phyloP scores from a whole-genome alignment of 2,797 vertebrate species.

The Odontamblyopus rebecca region DNA sequence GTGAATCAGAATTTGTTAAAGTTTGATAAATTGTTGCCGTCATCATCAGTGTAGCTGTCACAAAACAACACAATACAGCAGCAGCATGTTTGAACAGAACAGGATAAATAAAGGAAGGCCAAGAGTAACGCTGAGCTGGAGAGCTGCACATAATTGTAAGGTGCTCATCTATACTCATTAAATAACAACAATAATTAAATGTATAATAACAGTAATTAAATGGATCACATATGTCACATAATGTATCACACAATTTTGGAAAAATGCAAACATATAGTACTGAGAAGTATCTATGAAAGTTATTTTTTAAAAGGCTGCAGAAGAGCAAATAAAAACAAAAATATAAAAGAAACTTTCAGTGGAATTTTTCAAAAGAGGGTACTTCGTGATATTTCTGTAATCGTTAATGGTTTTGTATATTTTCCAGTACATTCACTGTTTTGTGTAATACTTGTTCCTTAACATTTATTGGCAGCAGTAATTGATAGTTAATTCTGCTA shows the following conservation, averaged over 20 bases:
- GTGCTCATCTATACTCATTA: neutral
- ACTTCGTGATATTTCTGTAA: neutral
- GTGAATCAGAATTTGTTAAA: too few species aligned
- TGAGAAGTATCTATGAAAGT: neutral
- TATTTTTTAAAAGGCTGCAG: neutral
- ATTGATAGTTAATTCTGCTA: neutral
- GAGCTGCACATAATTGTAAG: conserved; percentile 10
- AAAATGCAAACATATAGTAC: neutral
- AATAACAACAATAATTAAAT: neutral
- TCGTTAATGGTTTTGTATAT: neutral
- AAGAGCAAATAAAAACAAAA: neutral
- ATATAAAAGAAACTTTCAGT: neutral
- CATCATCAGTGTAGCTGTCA: too few species aligned
- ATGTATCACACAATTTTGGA: neutral
- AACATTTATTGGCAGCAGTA: neutral
- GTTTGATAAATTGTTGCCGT: too few species aligned
- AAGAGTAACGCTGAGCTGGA: conserved; percentile 10
- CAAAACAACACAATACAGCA: too few species aligned
- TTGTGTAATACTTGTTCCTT: neutral
- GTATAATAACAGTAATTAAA: neutral
- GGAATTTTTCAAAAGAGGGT: neutral
- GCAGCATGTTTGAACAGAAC: neutral
- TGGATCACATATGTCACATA: neutral
- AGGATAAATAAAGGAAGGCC: neutral
- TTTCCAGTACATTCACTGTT: neutral